Percentiles rank a stretch among this genome's conserved stretches.
These are phyloP conservation scores for Cantharis rustica DNA, from an alignment of 2,888 invertebrate genomes.

Conservation along the genomic window DNA sequence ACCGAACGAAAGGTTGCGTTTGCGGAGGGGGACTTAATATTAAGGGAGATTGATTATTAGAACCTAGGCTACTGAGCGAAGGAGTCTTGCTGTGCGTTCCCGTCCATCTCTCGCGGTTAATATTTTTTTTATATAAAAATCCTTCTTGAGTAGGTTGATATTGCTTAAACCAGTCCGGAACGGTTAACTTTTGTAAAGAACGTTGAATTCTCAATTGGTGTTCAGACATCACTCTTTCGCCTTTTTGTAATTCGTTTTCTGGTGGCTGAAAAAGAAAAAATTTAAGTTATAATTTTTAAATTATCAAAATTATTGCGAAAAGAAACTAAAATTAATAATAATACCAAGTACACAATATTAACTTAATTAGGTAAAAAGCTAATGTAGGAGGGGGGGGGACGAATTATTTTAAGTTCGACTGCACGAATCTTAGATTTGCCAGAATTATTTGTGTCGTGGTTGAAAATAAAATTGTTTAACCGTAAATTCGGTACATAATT, in stretches of 20 bases:
- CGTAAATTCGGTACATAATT: too few relatives aligned
- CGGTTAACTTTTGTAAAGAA: conserved; percentile 90
- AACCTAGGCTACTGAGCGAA: conserved; percentile 77
- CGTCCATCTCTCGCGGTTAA: conserved; percentile 56
- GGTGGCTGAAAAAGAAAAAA: conserved; percentile 73
- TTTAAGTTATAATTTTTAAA: neutral
- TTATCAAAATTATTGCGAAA: neutral
- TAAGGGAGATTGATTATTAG: conserved; percentile 49
- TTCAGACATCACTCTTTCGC: conserved; percentile 86
- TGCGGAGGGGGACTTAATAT: conserved; percentile 53
- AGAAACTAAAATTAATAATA: too few relatives aligned
- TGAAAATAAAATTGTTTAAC: too few relatives aligned
- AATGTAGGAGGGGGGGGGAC: too few relatives aligned
- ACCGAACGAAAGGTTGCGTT: conserved; percentile 63
- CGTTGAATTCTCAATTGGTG: conserved; percentile 93
- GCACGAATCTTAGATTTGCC: too few relatives aligned
- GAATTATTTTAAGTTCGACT: too few relatives aligned
- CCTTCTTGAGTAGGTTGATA: conserved; percentile 77
- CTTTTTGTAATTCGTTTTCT: conserved; percentile 92
- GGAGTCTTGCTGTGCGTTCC: conserved; percentile 77
- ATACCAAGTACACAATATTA: too few relatives aligned
- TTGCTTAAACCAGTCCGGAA: conserved; percentile 90
- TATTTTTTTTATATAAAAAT: conserved; percentile 76
- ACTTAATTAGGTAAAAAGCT: too few relatives aligned
- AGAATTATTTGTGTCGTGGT: too few relatives aligned